These are phyloP conservation scores for Mugil cephalus DNA, from an alignment of 2,113 vertebrate genomes.

Conservation along the genomic window DNA sequence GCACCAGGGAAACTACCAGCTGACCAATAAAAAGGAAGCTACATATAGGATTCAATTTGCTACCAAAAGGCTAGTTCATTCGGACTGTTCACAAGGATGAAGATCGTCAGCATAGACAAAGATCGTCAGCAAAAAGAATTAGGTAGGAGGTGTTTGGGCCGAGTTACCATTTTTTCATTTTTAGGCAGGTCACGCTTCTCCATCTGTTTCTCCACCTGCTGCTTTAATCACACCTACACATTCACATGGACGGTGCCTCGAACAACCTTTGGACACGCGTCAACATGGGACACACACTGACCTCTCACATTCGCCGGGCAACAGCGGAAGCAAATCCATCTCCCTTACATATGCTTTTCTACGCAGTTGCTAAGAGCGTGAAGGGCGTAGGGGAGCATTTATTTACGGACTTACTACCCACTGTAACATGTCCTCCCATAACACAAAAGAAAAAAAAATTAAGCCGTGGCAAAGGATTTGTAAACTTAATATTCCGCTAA, in stretches of 20 bases:
- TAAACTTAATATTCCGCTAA: constrained; percentile 12
- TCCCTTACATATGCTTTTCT: background rate
- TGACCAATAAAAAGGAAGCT: background rate
- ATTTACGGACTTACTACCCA: no score
- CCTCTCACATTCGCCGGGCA: constrained; percentile 15
- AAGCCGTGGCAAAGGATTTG: constrained; percentile 1
- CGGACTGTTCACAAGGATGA: no score
- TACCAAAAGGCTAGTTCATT: background rate
- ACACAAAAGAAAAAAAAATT: background rate
- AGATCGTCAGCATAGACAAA: background rate
- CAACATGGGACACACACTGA: constrained; percentile 40
- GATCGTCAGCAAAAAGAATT: background rate
- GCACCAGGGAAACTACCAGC: background rate
- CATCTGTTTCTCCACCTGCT: constrained; percentile 73
- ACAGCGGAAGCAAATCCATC: background rate
- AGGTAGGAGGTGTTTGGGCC: background rate
- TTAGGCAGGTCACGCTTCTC: constrained; percentile 28
- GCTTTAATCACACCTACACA: constrained; percentile 57
- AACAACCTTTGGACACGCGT: constrained; percentile 28
- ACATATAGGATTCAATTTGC: background rate
- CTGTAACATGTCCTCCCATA: background rate
- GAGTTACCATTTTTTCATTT: background rate
- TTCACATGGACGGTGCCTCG: constrained; percentile 5
- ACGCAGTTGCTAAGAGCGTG: background rate
- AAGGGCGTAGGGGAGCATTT: background rate